These are phyloP conservation scores for Sigmodon hispidus DNA, from an alignment of 2,113 vertebrate genomes.

Conservation along the genomic window DNA sequence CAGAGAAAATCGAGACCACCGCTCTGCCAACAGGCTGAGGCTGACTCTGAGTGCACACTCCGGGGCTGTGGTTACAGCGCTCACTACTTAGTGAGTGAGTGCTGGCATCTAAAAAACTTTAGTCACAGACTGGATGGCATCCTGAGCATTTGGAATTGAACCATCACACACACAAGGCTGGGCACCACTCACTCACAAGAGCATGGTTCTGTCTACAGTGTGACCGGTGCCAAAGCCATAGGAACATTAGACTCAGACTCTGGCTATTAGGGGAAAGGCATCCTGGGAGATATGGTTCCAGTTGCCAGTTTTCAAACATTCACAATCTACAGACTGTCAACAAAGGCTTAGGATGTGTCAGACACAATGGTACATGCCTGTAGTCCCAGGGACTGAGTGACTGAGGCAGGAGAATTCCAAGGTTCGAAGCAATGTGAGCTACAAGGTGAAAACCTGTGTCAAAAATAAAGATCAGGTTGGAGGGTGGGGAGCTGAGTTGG, in stretches of 20 bases:
- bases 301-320: constrained; percentile 41
- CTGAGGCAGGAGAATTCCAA: not conserved
- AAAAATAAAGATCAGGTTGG: not conserved
- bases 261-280: not conserved
- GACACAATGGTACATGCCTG: not conserved
- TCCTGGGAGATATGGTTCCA: not conserved
- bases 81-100: not conserved
- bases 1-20: not conserved
- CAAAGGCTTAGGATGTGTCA: not conserved
- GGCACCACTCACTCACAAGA: not conserved
- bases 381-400: not conserved
- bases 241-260: not conserved
- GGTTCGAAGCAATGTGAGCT: not conserved
- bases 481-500: not conserved
- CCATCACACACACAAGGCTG: not conserved
- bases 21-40: not conserved
- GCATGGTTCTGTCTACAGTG: not conserved
- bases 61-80: not conserved
- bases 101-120: not conserved
- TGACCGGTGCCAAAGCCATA: not conserved
- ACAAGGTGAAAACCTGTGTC: not conserved
- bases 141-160: not conserved
- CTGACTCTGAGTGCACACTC: not conserved
- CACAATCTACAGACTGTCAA: constrained; percentile 1
- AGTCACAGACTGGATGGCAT: not conserved